These are phyloP conservation scores for Alitta virens DNA, from an alignment of 2,888 invertebrate species.

Conservation along the genomic window DNA sequence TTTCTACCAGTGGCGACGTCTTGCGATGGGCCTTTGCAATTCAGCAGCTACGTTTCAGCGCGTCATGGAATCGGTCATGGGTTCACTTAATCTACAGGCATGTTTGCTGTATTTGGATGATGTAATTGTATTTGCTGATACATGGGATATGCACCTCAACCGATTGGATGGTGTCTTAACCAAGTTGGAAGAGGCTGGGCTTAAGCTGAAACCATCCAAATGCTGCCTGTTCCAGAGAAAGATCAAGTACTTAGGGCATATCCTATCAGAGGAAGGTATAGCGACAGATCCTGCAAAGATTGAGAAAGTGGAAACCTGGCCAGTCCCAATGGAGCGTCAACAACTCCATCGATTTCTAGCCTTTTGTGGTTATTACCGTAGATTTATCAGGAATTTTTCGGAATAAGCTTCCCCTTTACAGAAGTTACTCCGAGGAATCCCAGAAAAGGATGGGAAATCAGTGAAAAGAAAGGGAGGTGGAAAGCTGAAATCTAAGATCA, in stretches of 20 bases:
- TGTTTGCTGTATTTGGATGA: conserved; percentile 31
- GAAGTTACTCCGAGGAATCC: no score
- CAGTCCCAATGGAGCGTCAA: conserved; percentile 1
- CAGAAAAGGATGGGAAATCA: no score
- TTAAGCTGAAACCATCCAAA: conserved; percentile 37
- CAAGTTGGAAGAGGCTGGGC: no score
- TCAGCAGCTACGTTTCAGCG: conserved; percentile 31
- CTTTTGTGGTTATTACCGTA: conserved; percentile 10
- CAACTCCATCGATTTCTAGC: conserved; percentile 11
- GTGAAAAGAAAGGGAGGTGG: no score
- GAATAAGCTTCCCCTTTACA: background rate
- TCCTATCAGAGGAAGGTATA: conserved; percentile 5
- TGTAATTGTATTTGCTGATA: conserved; percentile 26
- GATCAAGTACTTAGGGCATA: conserved; percentile 18
- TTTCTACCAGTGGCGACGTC: conserved; percentile 22
- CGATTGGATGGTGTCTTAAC: conserved; percentile 16
- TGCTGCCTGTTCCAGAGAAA: conserved; percentile 23
- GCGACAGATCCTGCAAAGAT: conserved; percentile 12
- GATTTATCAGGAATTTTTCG: conserved; percentile 13
- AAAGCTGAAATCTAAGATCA: no score
- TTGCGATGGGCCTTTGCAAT: conserved; percentile 28
- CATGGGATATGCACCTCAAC: conserved; percentile 19
- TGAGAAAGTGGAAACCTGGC: conserved; percentile 3
- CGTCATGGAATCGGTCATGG: conserved; percentile 29
- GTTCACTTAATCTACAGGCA: conserved; percentile 21